Evolutionary conservation across 2,797 vertebrate genomes (phyloP), one percentile per base, ranked within the genome.

Genomic region (Urophycis tenuis): DNA sequence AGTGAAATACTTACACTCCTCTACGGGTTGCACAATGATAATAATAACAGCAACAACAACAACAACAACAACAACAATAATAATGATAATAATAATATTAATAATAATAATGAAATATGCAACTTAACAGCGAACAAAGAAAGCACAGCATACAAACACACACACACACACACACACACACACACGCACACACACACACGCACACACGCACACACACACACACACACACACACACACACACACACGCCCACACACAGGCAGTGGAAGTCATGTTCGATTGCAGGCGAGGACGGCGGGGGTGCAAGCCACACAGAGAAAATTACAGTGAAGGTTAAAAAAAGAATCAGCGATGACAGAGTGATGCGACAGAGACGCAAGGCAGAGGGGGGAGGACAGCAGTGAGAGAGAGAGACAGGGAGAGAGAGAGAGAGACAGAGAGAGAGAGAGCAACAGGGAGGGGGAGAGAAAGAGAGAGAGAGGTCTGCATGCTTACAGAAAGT

Each of bases 401-500:
- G 69, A 78, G 64, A 81, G 71, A 82, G 30, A 35, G 71, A 72
- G 17, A 12, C 5, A 19, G 32, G n/a, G 15, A 35, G 32, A 35
- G 32, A 72, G 49, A 22, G 17, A 72, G 17, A 32, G 32, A 15
- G 71, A 19, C 32, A 22, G 78, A 73, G 30, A 45, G 69, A 78
- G 64, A 81, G 71, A 82, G 30, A 35, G 71, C 35, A 7, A 12
- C 5, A 19, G 32, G n/a, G 15, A 35, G 32, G 4, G 67, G 5
- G 67, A n/a, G n/a, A 35, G 32, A 72, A 22, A 22, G 17, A 72
- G 17, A 32, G 32, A 15, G 71, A 19, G 71, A 22, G 78, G 76
- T 84, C 69, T 83, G 75, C 71, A 60, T 60, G 22, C 53, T 25
- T 25, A 25, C 11, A n/a, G 53, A 25, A 60, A 67, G 74, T 64